A percentile compares a stretch with the other conserved stretches of the same genome.
These are phyloP conservation scores for Euspilapteryx auroguttella DNA, from an alignment of 2,888 invertebrate genomes.

Conservation along the genomic window DNA sequence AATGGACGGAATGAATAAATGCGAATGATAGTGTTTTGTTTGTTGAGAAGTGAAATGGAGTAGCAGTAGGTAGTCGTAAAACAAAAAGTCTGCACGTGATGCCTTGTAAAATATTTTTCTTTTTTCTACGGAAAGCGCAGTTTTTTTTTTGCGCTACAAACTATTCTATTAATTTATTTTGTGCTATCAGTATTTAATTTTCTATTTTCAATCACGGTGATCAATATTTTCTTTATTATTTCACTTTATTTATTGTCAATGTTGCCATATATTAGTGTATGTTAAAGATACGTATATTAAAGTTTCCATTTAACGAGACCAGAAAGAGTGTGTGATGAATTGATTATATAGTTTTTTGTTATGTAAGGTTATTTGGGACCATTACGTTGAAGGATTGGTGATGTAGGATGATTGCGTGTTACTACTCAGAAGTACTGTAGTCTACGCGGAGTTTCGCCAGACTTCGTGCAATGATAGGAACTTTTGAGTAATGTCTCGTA, in stretches of 20 bases:
- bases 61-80: constrained; percentile 45
- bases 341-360: constrained; percentile 37
- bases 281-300: constrained; percentile 45
- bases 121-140: constrained; percentile 35
- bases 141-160: constrained; percentile 26
- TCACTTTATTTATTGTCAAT: constrained; percentile 59
- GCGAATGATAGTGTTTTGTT: constrained; percentile 49
- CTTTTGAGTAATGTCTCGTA: constrained; percentile 10
- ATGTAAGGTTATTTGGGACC: constrained; percentile 40
- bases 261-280: constrained; percentile 62
- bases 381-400: constrained; percentile 31
- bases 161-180: constrained; percentile 31
- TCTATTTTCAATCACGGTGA: constrained; percentile 7
- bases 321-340: constrained; percentile 27
- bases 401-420: constrained; percentile 13
- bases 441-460: constrained; percentile 42
- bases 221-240: constrained; percentile 13
- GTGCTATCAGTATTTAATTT: constrained; percentile 25
- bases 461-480: constrained; percentile 16
- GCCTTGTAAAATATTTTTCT: constrained; percentile 50
- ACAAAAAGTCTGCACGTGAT: constrained; percentile 60
- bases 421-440: too few species aligned
- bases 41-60: constrained; percentile 27
- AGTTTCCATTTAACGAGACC: constrained; percentile 31
- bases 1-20: constrained; percentile 30